Conservation (phyloP, 35 echinoderm and acorn worm species). For the Amphiura filiformis region DNA sequence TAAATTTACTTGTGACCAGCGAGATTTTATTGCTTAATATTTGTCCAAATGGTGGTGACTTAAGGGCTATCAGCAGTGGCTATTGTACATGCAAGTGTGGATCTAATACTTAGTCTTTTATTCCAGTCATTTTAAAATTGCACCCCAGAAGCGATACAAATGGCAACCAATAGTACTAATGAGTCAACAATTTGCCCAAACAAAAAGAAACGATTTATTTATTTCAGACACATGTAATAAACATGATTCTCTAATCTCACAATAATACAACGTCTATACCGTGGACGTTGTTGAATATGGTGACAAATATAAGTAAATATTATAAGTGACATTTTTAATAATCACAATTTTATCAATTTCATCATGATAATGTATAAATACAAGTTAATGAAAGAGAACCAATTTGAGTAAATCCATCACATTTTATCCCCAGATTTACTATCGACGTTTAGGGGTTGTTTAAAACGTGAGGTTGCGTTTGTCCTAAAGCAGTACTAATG, state of each 20-base stretch:
- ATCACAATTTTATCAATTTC: too few species aligned
- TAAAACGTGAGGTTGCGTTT: too few species aligned
- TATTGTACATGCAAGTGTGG: not conserved
- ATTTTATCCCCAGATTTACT: too few species aligned
- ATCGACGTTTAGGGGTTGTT: too few species aligned
- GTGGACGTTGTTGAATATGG: too few species aligned
- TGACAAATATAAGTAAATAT: too few species aligned
- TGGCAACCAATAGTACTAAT: not conserved
- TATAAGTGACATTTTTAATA: too few species aligned
- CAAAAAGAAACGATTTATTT: slow-evolving; percentile 5
- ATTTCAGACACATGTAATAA: not conserved
- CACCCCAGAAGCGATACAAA: not conserved
- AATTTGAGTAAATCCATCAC: too few species aligned
- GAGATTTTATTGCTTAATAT: not conserved
- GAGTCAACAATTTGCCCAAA: not conserved
- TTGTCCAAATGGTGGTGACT: not conserved
- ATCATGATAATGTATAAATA: too few species aligned
- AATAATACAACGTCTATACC: too few species aligned
- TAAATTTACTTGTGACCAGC: not conserved
- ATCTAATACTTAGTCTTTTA: not conserved
- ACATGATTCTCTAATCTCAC: not conserved
- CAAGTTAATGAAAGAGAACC: too few species aligned
- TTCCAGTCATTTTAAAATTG: not conserved
- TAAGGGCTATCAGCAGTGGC: not conserved
- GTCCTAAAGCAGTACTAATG: too few species aligned